Percentiles rank a stretch among this genome's conserved stretches.
Conservation (phyloP, 2,113 vertebrate species). For the Capreolus pygargus region DNA sequence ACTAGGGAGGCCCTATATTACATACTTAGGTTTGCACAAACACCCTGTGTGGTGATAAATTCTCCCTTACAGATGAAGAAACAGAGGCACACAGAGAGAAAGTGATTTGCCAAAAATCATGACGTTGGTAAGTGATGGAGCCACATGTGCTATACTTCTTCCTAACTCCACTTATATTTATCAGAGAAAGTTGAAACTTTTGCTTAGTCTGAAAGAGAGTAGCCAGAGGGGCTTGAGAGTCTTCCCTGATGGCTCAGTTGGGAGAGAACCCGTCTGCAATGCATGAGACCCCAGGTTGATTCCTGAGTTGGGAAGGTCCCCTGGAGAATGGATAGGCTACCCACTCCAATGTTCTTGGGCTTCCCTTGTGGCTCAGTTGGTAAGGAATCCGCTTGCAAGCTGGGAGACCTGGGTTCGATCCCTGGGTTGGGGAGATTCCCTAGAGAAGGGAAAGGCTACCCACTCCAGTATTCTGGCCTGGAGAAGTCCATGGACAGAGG, state of each 20-base stretch:
- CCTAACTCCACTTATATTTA: neutral
- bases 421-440: neutral
- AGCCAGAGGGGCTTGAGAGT: neutral
- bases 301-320: neutral
- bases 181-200: neutral
- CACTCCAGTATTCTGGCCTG: neutral
- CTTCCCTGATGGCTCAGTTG: neutral
- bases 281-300: neutral
- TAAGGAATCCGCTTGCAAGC: fast-evolving
- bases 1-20: neutral
- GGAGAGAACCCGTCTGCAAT: fast-evolving
- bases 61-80: neutral
- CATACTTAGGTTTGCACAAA: neutral
- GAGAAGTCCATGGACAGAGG: neutral
- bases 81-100: neutral
- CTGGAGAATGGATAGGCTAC: neutral
- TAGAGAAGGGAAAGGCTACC: neutral
- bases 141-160: neutral
- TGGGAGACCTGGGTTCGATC: neutral
- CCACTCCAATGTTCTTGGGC: neutral
- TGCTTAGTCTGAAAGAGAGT: neutral
- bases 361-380: neutral
- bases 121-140: neutral
- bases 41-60: neutral
- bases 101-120: neutral